A percentile compares a stretch with the other conserved stretches of the same genome.
Evolutionary conservation across 1,140 invertebrate genomes (phyloP).

Genomic region (Magallana ariakensis): DNA sequence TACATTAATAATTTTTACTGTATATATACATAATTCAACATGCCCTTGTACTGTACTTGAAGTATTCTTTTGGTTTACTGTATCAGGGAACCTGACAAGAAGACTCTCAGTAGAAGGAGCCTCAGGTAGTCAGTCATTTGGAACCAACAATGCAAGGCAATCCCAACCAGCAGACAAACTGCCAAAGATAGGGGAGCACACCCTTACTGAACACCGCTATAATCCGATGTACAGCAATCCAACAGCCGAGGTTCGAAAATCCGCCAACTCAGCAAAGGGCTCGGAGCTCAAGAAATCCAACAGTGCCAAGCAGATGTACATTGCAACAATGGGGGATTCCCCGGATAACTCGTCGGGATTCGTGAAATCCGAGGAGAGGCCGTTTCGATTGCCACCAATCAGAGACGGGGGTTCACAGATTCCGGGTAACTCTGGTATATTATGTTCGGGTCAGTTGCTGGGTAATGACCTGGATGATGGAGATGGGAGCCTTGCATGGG

Average conservation of each 20-base stretch:
- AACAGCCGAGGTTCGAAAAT: slow-evolving; percentile 19
- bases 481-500: slow-evolving; percentile 60
- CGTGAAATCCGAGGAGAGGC: slow-evolving; percentile 3
- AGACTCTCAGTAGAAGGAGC: slow-evolving; percentile 7
- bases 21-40: no score
- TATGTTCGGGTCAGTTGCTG: background rate
- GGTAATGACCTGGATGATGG: background rate
- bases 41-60: no score
- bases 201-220: background rate
- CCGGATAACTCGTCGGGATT: background rate
- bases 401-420: slow-evolving; percentile 14
- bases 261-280: slow-evolving; percentile 10
- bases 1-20: no score
- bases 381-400: slow-evolving; percentile 27
- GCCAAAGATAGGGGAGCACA: slow-evolving; percentile 21
- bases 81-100: background rate
- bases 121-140: background rate
- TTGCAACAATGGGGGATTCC: background rate
- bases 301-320: background rate
- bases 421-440: background rate
- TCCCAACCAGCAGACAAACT: background rate
- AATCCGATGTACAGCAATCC: background rate
- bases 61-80: no score
- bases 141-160: background rate
- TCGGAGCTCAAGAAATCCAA: slow-evolving; percentile 25